Percentiles rank a stretch among this genome's conserved stretches.
Conservation (phyloP, 2,888 invertebrate genomes). For the Teinopalpus imperialis region DNA sequence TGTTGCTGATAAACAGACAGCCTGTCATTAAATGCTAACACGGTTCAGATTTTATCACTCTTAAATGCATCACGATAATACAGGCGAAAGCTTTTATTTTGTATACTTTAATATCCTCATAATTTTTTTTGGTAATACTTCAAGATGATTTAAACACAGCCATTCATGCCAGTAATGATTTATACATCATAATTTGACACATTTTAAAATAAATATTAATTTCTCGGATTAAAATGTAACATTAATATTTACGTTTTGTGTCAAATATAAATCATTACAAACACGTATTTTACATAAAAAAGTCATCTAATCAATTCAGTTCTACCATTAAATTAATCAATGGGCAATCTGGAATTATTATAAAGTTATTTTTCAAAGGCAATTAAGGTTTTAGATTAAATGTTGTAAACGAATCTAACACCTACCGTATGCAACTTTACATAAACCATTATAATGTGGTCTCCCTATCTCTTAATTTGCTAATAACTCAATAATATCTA, state of each 20-base stretch:
- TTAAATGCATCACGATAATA: too few species aligned
- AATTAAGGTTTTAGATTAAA: constrained; percentile 41
- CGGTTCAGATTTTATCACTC: too few species aligned
- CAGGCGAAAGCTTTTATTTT: too few species aligned
- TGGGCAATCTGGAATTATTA: constrained; percentile 31
- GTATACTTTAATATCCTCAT: too few species aligned
- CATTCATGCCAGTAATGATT: constrained; percentile 16
- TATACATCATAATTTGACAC: not conserved
- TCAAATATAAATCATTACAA: constrained; percentile 31
- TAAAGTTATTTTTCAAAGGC: constrained; percentile 45
- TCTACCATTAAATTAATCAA: constrained; percentile 38
- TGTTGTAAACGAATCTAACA: constrained; percentile 45
- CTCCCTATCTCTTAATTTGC: constrained; percentile 22
- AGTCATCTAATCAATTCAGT: constrained; percentile 33
- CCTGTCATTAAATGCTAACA: too few species aligned
- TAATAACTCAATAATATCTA: not conserved
- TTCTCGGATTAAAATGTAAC: constrained; percentile 17
- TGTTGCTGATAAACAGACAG: too few species aligned
- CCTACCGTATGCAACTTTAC: constrained; percentile 34
- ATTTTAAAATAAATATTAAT: constrained; percentile 14
- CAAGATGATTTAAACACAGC: constrained; percentile 7
- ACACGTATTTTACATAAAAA: constrained; percentile 30
- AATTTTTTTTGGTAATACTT: not conserved
- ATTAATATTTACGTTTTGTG: constrained; percentile 22
- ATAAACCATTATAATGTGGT: constrained; percentile 28